A percentile compares a stretch with the other conserved stretches of the same genome.
Evolutionary conservation across 2,797 vertebrate species (phyloP).

Genomic region (Prunella strophiata): DNA sequence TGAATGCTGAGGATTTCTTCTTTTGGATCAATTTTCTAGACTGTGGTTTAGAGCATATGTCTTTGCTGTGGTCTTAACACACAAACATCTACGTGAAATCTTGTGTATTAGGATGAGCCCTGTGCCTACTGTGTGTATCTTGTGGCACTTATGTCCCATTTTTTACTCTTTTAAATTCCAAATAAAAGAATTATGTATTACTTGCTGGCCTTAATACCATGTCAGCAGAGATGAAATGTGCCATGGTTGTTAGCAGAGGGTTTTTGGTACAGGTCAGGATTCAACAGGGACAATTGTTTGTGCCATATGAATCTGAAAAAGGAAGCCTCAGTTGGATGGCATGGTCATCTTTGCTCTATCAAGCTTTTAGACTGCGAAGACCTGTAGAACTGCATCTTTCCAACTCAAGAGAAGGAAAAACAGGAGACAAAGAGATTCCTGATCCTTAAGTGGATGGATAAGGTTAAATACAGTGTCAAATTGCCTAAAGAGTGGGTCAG

Average conservation of each 20-base stretch:
- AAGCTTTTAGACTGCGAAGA: neutral
- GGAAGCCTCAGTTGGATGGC: neutral
- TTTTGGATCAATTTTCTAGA: neutral
- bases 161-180: neutral
- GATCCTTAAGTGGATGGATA: neutral
- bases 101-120: neutral
- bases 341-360: neutral
- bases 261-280: neutral
- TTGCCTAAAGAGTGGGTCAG: neutral
- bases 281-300: neutral
- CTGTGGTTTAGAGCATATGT: neutral
- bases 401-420: neutral
- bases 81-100: neutral
- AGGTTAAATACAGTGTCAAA: neutral
- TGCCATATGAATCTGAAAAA: neutral
- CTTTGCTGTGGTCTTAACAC: neutral
- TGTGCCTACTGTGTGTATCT: neutral
- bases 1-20: neutral
- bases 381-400: neutral
- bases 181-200: neutral
- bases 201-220: neutral
- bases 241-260: neutral
- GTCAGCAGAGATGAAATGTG: neutral
- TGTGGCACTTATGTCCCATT: neutral
- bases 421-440: neutral